These are phyloP conservation scores for Bovichtus diacanthus DNA, from an alignment of 2,797 vertebrate species.

Conservation along the genomic window DNA sequence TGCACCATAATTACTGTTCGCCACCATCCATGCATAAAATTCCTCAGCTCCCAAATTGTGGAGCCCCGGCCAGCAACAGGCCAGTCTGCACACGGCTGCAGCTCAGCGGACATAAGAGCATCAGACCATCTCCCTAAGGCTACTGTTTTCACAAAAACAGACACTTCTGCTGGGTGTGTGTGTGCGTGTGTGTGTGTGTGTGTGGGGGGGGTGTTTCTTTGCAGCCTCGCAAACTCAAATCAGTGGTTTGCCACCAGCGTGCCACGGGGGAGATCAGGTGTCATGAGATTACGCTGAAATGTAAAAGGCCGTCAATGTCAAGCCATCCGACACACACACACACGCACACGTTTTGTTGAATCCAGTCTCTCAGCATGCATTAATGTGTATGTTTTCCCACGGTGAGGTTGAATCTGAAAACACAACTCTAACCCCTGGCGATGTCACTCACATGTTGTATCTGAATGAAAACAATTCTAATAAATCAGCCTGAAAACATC, in stretches of 20 bases:
- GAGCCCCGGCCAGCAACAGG: slow-evolving; percentile 61
- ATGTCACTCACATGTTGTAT: not conserved
- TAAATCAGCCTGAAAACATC: not conserved
- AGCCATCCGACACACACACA: slow-evolving; percentile 54
- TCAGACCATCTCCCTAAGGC: slow-evolving; percentile 55
- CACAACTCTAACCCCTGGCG: not conserved
- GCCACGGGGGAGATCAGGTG: slow-evolving; percentile 43
- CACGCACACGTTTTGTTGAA: slow-evolving; percentile 63
- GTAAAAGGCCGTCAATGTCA: slow-evolving; percentile 57
- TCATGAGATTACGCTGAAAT: slow-evolving; percentile 54
- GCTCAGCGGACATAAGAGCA: slow-evolving; percentile 52
- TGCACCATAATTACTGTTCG: slow-evolving; percentile 81
- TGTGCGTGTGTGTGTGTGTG: no score
- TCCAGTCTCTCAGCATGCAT: not conserved
- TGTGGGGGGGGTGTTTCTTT: not conserved
- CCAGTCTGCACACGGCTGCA: slow-evolving; percentile 57
- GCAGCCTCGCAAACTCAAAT: slow-evolving; percentile 39
- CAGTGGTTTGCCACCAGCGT: slow-evolving; percentile 26
- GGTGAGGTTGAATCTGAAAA: slow-evolving; percentile 2
- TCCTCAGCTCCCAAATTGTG: slow-evolving; percentile 78
- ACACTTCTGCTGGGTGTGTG: no score
- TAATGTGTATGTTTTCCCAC: slow-evolving; percentile 14
- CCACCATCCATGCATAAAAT: slow-evolving; percentile 82
- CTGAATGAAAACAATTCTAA: no score
- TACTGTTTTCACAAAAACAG: slow-evolving; percentile 73